Conservation (phyloP, 2,797 vertebrate genomes). For the Spinus olivaceus region DNA sequence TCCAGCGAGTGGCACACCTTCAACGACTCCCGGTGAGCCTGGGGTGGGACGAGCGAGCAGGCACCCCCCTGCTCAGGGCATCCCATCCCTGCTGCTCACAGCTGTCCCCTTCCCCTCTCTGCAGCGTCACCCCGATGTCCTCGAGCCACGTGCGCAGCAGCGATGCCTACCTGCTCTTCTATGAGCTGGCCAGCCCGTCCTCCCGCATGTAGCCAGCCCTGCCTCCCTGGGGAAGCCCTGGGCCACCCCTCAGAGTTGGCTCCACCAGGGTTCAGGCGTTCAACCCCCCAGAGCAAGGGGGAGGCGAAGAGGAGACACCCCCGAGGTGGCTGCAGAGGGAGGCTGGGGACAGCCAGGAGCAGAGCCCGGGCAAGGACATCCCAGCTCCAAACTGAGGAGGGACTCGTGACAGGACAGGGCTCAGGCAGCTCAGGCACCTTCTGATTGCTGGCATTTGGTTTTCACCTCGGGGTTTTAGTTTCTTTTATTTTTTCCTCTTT, state of each 20-base stretch:
- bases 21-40: constrained; percentile 90
- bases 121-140: constrained; percentile 90
- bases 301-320: background rate
- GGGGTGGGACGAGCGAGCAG: accelerated
- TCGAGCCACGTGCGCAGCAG: constrained; percentile 92
- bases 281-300: background rate
- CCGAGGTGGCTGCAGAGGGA: background rate
- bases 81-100: accelerated
- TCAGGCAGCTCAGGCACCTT: background rate
- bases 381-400: background rate
- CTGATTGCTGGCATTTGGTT: background rate
- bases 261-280: accelerated
- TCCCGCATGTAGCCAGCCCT: constrained; percentile 80
- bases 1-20: constrained; percentile 94
- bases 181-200: constrained; percentile 83
- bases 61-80: background rate
- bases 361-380: background rate
- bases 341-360: background rate
- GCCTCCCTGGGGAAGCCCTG: background rate
- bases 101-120: background rate
- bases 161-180: constrained; percentile 96
- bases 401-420: background rate
- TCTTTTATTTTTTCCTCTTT: background rate
- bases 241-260: background rate
- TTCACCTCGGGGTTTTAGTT: background rate